phyloP scores from a whole-genome alignment of 2,888 invertebrate genomes.

The Xylota sylvarum region DNA sequence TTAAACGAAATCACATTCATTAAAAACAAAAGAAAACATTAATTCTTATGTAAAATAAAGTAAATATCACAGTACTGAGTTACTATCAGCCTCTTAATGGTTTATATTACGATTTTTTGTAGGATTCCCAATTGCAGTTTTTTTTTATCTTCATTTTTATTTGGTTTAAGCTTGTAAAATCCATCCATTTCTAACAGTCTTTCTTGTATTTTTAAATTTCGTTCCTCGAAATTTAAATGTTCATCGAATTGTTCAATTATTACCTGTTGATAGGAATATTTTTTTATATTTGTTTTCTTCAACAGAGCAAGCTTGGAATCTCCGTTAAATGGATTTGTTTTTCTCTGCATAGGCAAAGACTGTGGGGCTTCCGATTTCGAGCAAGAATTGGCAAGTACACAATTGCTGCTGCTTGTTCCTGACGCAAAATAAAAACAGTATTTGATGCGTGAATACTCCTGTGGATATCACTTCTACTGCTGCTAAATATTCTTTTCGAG shows the following conservation, averaged over 20 bases:
- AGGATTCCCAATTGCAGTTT: background rate
- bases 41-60: background rate
- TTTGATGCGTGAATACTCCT: too few relatives aligned
- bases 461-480: too few relatives aligned
- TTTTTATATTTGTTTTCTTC: background rate
- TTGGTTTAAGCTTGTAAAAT: background rate
- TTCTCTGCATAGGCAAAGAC: background rate
- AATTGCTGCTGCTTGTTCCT: background rate
- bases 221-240: background rate
- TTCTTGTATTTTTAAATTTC: slow-evolving; percentile 2
- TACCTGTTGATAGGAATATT: background rate
- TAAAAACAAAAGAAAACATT: too few relatives aligned
- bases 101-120: background rate
- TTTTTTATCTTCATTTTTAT: background rate
- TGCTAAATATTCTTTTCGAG: too few relatives aligned
- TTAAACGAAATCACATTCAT: background rate
- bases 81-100: background rate
- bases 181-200: background rate
- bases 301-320: background rate
- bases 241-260: background rate
- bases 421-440: background rate
- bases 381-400: background rate
- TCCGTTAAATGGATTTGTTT: background rate
- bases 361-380: background rate
- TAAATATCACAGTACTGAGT: background rate